phyloP scores from a whole-genome alignment of 2,797 vertebrate species.

The Coracias cyanogaster region DNA sequence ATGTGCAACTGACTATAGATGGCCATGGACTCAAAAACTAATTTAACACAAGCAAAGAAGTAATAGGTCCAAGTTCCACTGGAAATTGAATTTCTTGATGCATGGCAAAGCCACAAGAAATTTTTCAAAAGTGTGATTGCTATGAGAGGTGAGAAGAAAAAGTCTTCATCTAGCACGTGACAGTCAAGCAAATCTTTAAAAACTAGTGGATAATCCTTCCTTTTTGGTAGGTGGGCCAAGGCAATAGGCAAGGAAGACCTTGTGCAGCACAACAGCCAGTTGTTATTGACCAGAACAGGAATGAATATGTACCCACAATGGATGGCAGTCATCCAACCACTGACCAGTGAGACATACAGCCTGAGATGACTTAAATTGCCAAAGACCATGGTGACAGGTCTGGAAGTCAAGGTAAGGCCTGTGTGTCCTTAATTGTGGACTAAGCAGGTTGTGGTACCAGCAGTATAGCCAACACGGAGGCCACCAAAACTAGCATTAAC shows the following conservation, averaged over 20 bases:
- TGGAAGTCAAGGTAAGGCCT: background rate
- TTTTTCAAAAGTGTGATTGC: background rate
- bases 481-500: background rate
- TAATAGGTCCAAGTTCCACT: background rate
- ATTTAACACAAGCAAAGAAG: background rate
- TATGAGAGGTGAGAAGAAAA: background rate
- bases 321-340: background rate
- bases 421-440: background rate
- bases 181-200: background rate
- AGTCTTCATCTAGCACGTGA: background rate
- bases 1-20: background rate
- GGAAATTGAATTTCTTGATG: background rate
- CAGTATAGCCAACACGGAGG: no score
- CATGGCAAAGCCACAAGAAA: background rate
- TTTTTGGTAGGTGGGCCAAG: background rate
- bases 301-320: rapidly evolving
- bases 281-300: background rate
- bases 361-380: background rate
- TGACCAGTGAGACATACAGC: background rate
- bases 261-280: background rate
- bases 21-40: background rate
- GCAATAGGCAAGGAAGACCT: background rate
- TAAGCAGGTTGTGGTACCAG: background rate
- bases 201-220: background rate
- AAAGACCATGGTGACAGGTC: background rate